Conservation (phyloP, 2,113 vertebrate species). For the Paradisaea rubra region DNA sequence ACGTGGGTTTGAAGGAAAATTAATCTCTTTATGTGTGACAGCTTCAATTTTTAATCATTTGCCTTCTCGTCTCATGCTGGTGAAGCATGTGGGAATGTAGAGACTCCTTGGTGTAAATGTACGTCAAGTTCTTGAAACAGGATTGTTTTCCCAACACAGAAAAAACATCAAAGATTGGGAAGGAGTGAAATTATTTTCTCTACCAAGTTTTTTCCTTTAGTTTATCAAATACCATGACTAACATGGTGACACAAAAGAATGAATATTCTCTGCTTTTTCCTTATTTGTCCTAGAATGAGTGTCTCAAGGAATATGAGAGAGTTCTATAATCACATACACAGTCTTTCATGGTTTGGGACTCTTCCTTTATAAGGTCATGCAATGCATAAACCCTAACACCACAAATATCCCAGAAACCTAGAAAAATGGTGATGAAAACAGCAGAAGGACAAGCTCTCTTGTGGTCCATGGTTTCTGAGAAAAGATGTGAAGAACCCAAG, state of each 20-base stretch:
- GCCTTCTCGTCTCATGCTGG: neutral
- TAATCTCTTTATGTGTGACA: neutral
- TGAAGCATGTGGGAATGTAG: neutral
- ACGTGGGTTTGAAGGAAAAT: neutral
- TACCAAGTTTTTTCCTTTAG: neutral
- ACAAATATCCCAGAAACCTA: neutral
- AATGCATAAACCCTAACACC: neutral
- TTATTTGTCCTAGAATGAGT: neutral
- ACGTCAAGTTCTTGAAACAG: neutral
- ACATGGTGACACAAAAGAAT: neutral
- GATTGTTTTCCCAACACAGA: neutral
- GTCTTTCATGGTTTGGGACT: neutral
- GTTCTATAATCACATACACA: neutral
- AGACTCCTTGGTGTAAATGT: neutral
- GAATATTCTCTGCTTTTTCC: neutral
- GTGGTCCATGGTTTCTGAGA: neutral
- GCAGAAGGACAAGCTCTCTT: neutral
- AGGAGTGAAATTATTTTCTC: neutral
- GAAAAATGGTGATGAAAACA: neutral
- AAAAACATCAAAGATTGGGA: neutral
- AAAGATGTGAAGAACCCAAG: neutral
- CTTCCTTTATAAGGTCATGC: neutral
- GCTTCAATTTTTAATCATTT: conserved; percentile 10
- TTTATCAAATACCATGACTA: neutral
- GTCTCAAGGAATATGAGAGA: neutral